Evolutionary conservation across 1,140 invertebrate species (phyloP), one percentile per base, ranked within the genome.

Genomic region (Ctenoplectra terminalis): DNA sequence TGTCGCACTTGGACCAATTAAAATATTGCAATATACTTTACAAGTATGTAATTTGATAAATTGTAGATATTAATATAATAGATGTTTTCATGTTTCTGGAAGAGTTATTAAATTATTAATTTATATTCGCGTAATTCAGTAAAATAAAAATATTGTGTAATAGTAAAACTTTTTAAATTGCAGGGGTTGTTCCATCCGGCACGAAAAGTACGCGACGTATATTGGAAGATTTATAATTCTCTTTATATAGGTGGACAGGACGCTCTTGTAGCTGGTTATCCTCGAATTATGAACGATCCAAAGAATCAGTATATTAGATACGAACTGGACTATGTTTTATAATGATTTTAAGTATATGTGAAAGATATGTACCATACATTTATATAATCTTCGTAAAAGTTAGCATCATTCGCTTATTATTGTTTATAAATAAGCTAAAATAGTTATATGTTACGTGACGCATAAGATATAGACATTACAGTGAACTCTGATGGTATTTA

Each of bases 141-240:
- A 34, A n/a, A n/a, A n/a, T n/a, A n/a, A n/a, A n/a, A n/a, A n/a
- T n/a, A n/a, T n/a, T n/a, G n/a, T n/a, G n/a, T n/a, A n/a, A n/a
- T n/a, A n/a, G n/a, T 61, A 50, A 15, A 20, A 37, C 23, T 60
- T 34, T 61, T 50, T 43, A 46, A 60, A 48, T 89, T 91, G 60
- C 71, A 99, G 96, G 99, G 99, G 67, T 94, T 99, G 31, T 99
- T 99, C 93, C 99, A 99, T 95, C 99, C 99, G 15, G 99, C 99
- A 15, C 95, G 99, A 77, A 99, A 99, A 95, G 99, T 99, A 1
- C 96, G 99, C 46, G 99, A 99, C 92, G 99, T 99, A 1, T 99
- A 99, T 92, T 99, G 99, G 99, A 99, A 99, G 94, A 99, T 99
- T 85, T 99, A 99, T 94, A 99, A 99, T 94, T 99, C 99, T 3